Evolutionary conservation across 2,113 vertebrate species (phyloP).

Genomic region (Mohoua ochrocephala): DNA sequence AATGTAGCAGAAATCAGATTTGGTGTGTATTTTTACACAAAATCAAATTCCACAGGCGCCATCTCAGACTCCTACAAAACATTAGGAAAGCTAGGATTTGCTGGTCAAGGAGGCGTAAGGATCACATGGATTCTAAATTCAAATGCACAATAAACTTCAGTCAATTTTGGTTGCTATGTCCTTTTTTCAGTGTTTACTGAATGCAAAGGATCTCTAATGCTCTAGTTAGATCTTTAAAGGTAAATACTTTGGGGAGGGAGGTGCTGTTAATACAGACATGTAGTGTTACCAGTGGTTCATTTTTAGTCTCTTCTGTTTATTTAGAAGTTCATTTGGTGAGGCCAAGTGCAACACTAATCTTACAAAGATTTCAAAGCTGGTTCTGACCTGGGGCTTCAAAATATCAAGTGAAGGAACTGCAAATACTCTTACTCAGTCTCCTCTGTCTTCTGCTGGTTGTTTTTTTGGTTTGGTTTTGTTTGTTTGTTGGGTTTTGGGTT

Average conservation of each 20-base stretch:
- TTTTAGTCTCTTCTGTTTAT: not conserved
- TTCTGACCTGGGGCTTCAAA: not conserved
- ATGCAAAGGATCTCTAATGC: not conserved
- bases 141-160: not conserved
- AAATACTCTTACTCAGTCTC: not conserved
- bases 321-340: not conserved
- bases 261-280: not conserved
- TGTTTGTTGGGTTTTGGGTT: not conserved
- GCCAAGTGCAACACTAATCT: not conserved
- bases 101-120: conserved; percentile 57
- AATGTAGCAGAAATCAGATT: conserved; percentile 97
- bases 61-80: conserved; percentile 79
- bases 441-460: not conserved
- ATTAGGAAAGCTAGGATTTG: conserved; percentile 78
- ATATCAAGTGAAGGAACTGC: not conserved
- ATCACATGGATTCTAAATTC: not conserved
- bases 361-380: not conserved
- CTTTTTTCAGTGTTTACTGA: not conserved
- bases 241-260: not conserved
- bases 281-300: not conserved
- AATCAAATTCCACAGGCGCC: conserved; percentile 96
- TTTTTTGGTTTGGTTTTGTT: not conserved
- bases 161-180: not conserved
- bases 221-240: not conserved
- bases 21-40: conserved; percentile 96